A percentile compares a stretch with the other conserved stretches of the same genome.
phyloP scores from a whole-genome alignment of 1,140 invertebrate genomes.

The Aculops lycopersici region DNA sequence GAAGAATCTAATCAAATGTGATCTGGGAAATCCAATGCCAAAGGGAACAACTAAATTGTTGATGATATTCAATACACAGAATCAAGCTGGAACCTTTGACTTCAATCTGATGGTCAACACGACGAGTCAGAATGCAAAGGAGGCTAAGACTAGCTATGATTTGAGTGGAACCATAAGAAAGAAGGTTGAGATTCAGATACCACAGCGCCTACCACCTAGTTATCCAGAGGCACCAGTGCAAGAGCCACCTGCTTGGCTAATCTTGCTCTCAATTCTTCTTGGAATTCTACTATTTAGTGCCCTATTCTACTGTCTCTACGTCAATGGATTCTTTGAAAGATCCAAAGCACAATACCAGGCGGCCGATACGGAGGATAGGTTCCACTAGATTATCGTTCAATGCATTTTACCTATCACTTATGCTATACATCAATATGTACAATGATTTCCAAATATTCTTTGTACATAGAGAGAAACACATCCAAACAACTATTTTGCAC shows the following conservation, averaged over 20 bases:
- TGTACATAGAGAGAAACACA: too few relatives aligned
- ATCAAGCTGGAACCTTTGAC: slow-evolving; percentile 28
- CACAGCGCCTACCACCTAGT: slow-evolving; percentile 42
- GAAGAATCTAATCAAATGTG: slow-evolving; percentile 34
- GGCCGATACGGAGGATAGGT: slow-evolving; percentile 9
- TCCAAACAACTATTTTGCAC: too few relatives aligned
- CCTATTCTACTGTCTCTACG: slow-evolving; percentile 40
- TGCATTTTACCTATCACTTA: too few relatives aligned
- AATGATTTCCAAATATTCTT: too few relatives aligned
- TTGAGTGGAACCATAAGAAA: slow-evolving; percentile 35
- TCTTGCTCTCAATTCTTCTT: slow-evolving; percentile 37
- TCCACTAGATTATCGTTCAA: too few relatives aligned
- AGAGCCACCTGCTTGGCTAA: slow-evolving; percentile 41
- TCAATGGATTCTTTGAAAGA: slow-evolving; percentile 56
- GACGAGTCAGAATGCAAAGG: slow-evolving; percentile 22
- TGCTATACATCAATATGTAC: too few relatives aligned
- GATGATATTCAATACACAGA: slow-evolving; percentile 42
- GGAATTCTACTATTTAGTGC: slow-evolving; percentile 42
- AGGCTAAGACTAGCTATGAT: slow-evolving; percentile 21
- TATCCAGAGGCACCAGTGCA: slow-evolving; percentile 27
- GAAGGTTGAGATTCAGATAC: slow-evolving; percentile 41
- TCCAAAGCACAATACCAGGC: slow-evolving; percentile 17
- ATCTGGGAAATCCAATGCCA: slow-evolving; percentile 59
- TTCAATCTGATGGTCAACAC: slow-evolving; percentile 50
- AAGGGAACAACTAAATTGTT: slow-evolving; percentile 13